Conservation (phyloP, 2,888 invertebrate genomes). For the Stictocephala bisonia region DNA sequence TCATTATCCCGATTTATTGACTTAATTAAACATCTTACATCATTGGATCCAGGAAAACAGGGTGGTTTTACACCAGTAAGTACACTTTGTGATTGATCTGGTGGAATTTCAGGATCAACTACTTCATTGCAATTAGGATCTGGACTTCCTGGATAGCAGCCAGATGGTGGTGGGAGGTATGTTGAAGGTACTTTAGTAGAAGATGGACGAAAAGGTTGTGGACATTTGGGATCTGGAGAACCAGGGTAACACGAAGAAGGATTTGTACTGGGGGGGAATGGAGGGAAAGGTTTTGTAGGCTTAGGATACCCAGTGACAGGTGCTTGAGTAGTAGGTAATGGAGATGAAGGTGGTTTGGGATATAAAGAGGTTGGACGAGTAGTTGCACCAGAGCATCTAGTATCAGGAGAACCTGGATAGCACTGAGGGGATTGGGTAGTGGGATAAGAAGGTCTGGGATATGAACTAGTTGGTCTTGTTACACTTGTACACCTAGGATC, state of each 20-base stretch:
- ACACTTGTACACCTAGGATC: slow-evolving; percentile 62
- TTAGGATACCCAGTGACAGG: slow-evolving; percentile 59
- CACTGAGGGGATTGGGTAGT: slow-evolving; percentile 59
- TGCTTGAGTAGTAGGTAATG: slow-evolving; percentile 48
- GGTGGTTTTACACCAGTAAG: slow-evolving; percentile 47
- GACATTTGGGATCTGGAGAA: slow-evolving; percentile 64
- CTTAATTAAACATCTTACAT: slow-evolving; percentile 47
- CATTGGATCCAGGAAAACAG: slow-evolving; percentile 57
- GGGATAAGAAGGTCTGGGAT: slow-evolving; percentile 61
- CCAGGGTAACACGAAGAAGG: slow-evolving; percentile 63
- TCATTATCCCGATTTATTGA: slow-evolving; percentile 28
- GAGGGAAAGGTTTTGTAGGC: slow-evolving; percentile 42
- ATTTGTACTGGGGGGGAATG: slow-evolving; percentile 53
- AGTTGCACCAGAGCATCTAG: too few species aligned
- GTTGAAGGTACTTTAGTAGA: slow-evolving; percentile 57
- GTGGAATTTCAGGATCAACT: neutral
- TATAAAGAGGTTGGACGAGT: too few species aligned
- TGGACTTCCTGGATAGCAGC: slow-evolving; percentile 63
- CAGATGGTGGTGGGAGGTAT: slow-evolving; percentile 62
- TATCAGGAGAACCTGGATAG: slow-evolving; percentile 61
- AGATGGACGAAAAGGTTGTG: slow-evolving; percentile 54
- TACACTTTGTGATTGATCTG: slow-evolving; percentile 37
- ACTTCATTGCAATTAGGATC: slow-evolving; percentile 63
- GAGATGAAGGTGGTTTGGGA: slow-evolving; percentile 42
- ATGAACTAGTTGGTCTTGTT: slow-evolving; percentile 58